These are phyloP conservation scores for Todus mexicanus DNA, from an alignment of 2,797 vertebrate genomes.

Conservation along the genomic window DNA sequence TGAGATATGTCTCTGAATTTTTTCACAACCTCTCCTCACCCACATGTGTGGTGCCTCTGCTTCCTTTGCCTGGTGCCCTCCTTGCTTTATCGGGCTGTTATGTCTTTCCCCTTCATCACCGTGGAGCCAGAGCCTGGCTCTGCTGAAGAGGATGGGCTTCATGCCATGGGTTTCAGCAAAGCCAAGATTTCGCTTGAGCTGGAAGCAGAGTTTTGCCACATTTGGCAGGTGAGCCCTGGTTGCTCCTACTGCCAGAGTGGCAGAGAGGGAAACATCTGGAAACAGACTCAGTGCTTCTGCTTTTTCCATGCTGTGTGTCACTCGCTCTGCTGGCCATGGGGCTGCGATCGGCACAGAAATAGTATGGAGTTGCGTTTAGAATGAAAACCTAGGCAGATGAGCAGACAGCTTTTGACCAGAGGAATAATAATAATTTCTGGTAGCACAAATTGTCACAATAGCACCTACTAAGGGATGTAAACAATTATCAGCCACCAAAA, in stretches of 20 bases:
- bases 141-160: not conserved
- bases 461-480: not conserved
- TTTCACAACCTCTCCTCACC: not conserved
- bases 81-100: accelerated
- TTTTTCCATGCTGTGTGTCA: not conserved
- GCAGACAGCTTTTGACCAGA: not conserved
- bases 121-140: not conserved
- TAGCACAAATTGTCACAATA: not conserved
- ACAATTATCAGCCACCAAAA: not conserved
- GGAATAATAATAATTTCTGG: not conserved
- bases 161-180: not conserved
- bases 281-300: accelerated
- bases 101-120: not conserved
- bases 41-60: accelerated
- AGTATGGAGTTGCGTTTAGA: not conserved
- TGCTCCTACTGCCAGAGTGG: not conserved
- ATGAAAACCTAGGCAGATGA: not conserved
- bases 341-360: not conserved
- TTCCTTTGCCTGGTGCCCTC: accelerated
- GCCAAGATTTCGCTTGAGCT: not conserved
- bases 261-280: slow-evolving; percentile 16
- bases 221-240: not conserved
- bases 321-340: accelerated
- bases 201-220: not conserved
- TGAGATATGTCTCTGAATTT: not conserved